Conservation (phyloP, 2,113 vertebrate genomes). For the Deroptyus accipitrinus region DNA sequence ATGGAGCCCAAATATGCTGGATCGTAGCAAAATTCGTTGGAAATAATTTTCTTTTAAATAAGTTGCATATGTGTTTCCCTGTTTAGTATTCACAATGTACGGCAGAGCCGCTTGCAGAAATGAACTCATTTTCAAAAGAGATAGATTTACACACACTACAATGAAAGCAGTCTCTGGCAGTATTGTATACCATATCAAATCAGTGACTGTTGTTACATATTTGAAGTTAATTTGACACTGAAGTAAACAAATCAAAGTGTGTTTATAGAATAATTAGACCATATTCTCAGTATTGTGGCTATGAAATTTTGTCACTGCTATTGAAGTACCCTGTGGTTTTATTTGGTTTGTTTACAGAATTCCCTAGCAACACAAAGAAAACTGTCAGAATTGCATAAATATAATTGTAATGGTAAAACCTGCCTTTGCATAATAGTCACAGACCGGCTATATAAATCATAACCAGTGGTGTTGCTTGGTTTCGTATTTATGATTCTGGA, state of each 20-base stretch:
- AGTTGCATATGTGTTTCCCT: constrained; percentile 64
- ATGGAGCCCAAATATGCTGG: background rate
- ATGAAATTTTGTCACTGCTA: constrained; percentile 73
- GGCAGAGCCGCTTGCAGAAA: constrained; percentile 46
- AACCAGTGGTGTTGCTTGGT: background rate
- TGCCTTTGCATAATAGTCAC: constrained; percentile 1
- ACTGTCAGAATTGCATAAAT: constrained; percentile 44
- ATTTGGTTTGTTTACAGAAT: constrained; percentile 72
- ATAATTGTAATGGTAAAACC: constrained; percentile 46
- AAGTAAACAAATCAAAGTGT: constrained; percentile 82
- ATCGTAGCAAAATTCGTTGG: constrained; percentile 44
- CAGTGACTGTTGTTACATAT: constrained; percentile 72
- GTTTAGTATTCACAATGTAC: constrained; percentile 35
- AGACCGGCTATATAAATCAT: constrained; percentile 13
- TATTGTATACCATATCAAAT: constrained; percentile 62
- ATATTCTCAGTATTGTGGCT: constrained; percentile 71
- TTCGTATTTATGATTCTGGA: background rate
- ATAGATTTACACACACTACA: constrained; percentile 55
- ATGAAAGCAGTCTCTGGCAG: constrained; percentile 37
- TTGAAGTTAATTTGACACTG: constrained; percentile 81
- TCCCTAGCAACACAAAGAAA: constrained; percentile 76
- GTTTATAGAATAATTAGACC: constrained; percentile 83
- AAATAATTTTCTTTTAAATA: constrained; percentile 72
- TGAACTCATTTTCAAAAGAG: constrained; percentile 51
- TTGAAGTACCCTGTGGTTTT: constrained; percentile 70